Percentiles rank a stretch among this genome's conserved stretches.
Conservation (phyloP, 2,888 invertebrate genomes). For the Phlogophora meticulosa region DNA sequence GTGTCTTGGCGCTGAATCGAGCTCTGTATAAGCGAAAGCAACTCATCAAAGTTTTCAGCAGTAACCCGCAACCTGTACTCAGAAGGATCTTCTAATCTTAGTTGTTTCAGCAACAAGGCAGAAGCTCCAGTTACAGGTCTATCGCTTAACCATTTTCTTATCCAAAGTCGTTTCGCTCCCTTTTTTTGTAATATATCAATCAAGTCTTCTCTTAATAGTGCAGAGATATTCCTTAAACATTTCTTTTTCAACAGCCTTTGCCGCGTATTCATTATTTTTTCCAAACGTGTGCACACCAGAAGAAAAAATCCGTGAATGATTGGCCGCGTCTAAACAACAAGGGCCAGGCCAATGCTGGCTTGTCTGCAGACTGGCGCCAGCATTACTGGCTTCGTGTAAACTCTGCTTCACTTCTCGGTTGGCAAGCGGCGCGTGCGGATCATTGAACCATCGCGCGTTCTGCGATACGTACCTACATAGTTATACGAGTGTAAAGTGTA, state of each 20-base stretch:
- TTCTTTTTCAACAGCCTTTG: not conserved
- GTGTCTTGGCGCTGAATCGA: slow-evolving; percentile 40
- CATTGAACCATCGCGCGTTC: too few relatives aligned
- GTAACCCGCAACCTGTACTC: slow-evolving; percentile 49
- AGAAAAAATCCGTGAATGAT: not conserved
- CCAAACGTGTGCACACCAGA: slow-evolving; percentile 7
- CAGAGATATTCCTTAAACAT: slow-evolving; percentile 4
- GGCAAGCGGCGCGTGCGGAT: too few relatives aligned
- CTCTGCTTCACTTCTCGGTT: too few relatives aligned
- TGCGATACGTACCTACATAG: too few relatives aligned
- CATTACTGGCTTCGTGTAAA: not conserved
- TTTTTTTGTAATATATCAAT: too few relatives aligned
- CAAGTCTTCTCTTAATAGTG: slow-evolving; percentile 1
- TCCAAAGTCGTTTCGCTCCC: slow-evolving; percentile 38
- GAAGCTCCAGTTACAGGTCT: slow-evolving; percentile 57
- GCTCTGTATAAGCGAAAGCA: slow-evolving; percentile 28
- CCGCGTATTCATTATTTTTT: slow-evolving; percentile 9
- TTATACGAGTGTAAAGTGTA: too few relatives aligned
- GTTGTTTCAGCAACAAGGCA: slow-evolving; percentile 45
- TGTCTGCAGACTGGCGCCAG: slow-evolving; percentile 3
- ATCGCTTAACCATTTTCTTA: slow-evolving; percentile 62
- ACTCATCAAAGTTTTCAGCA: slow-evolving; percentile 30
- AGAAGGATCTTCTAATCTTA: slow-evolving; percentile 50
- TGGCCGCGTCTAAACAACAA: not conserved
- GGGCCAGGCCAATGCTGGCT: slow-evolving; percentile 2